Conservation (phyloP, 2,888 invertebrate genomes). For the Siphlonurus alternatus region DNA sequence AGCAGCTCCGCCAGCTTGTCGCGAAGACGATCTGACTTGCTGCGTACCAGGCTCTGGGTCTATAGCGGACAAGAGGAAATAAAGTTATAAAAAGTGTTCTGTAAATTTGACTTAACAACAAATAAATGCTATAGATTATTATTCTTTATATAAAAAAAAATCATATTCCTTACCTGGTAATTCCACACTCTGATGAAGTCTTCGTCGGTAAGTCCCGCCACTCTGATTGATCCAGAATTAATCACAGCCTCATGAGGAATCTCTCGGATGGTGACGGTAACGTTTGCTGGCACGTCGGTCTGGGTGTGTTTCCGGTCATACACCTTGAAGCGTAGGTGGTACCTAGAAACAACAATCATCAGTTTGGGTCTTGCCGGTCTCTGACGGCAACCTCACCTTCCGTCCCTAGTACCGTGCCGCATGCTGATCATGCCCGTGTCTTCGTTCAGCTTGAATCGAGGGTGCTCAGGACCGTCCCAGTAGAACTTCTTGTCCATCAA, state of each 20-base stretch:
- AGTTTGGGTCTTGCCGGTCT: neutral
- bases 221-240: slow-evolving; percentile 86
- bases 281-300: slow-evolving; percentile 90
- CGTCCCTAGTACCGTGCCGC: slow-evolving; percentile 81
- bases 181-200: slow-evolving; percentile 93
- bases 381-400: slow-evolving; percentile 29
- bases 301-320: slow-evolving; percentile 91
- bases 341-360: slow-evolving; percentile 19
- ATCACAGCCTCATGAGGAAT: slow-evolving; percentile 91
- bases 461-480: slow-evolving; percentile 77
- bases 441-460: slow-evolving; percentile 73
- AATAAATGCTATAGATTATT: slow-evolving; percentile 5
- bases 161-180: slow-evolving; percentile 42
- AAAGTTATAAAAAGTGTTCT: neutral
- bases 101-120: neutral
- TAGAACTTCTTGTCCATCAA: slow-evolving; percentile 93
- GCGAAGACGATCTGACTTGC: slow-evolving; percentile 77
- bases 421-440: slow-evolving; percentile 92
- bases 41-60: slow-evolving; percentile 64
- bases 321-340: slow-evolving; percentile 43
- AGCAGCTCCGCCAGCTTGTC: slow-evolving; percentile 75
- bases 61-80: slow-evolving; percentile 20
- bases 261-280: slow-evolving; percentile 83
- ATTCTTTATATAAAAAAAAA: neutral
- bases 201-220: slow-evolving; percentile 88